Percentiles rank a stretch among this genome's conserved stretches.
These are phyloP conservation scores for Eremobia ochroleuca DNA, from an alignment of 2,888 invertebrate species.

Conservation along the genomic window DNA sequence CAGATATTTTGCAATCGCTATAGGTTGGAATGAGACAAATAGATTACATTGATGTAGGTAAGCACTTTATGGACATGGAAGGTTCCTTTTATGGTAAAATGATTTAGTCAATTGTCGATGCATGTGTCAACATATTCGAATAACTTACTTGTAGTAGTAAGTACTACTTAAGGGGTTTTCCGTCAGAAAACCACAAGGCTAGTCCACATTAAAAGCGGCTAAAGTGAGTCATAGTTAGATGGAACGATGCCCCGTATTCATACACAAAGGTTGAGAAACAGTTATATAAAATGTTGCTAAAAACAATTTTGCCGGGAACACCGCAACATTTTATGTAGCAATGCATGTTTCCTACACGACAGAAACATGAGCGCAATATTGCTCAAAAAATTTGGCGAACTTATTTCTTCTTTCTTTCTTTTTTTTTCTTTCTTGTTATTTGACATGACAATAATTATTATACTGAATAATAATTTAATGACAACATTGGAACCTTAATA, in stretches of 20 bases:
- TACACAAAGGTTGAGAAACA: not conserved
- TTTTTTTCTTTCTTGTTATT: no score
- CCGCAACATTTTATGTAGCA: not conserved
- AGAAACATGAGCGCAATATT: not conserved
- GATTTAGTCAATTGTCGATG: slow-evolving; percentile 1
- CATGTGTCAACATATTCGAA: not conserved
- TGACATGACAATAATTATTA: no score
- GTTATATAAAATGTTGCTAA: not conserved
- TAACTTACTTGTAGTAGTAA: not conserved
- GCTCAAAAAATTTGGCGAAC: not conserved
- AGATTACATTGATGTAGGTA: not conserved
- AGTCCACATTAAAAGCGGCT: not conserved
- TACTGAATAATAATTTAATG: no score
- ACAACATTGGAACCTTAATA: no score
- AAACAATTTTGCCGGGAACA: not conserved
- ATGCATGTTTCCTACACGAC: no score
- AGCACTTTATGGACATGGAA: not conserved
- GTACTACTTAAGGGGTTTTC: not conserved
- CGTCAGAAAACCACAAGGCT: not conserved
- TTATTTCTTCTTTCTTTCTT: no score
- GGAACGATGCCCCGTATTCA: not conserved
- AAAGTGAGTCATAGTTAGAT: no score
- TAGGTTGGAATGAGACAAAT: slow-evolving; percentile 1
- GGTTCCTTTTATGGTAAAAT: not conserved
- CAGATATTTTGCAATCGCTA: not conserved